Evolutionary conservation across 2,888 invertebrate genomes (phyloP).

Genomic region (Coenonympha glycerion): DNA sequence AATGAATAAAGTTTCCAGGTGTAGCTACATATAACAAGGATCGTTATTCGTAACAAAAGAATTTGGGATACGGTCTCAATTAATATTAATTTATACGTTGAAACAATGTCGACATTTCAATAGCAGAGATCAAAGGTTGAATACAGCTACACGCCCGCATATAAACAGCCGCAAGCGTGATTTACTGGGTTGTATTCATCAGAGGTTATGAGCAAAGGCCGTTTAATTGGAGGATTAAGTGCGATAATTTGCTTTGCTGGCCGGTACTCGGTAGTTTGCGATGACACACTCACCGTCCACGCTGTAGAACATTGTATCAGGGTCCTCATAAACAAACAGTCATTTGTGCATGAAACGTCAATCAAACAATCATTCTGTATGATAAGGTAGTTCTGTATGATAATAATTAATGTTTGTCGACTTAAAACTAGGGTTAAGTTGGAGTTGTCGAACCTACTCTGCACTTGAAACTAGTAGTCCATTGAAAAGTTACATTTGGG

Average conservation of each 20-base stretch:
- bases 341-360: no score
- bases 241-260: background rate
- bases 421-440: no score
- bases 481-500: no score
- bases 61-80: background rate
- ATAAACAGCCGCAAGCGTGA: slow-evolving; percentile 12
- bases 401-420: no score
- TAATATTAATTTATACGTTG: background rate
- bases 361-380: no score
- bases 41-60: background rate
- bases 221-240: slow-evolving; percentile 10
- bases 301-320: background rate
- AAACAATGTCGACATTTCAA: background rate
- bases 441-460: no score
- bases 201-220: slow-evolving; percentile 7
- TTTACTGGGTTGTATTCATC: slow-evolving; percentile 14
- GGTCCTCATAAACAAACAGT: no score
- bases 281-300: background rate
- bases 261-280: background rate
- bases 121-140: slow-evolving; percentile 2
- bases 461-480: no score
- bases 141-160: slow-evolving; percentile 1
- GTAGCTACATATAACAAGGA: no score
- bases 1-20: no score
- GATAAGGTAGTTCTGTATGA: no score